Conservation (phyloP, 1,140 invertebrate species). For the Pectinophora gossypiella region DNA sequence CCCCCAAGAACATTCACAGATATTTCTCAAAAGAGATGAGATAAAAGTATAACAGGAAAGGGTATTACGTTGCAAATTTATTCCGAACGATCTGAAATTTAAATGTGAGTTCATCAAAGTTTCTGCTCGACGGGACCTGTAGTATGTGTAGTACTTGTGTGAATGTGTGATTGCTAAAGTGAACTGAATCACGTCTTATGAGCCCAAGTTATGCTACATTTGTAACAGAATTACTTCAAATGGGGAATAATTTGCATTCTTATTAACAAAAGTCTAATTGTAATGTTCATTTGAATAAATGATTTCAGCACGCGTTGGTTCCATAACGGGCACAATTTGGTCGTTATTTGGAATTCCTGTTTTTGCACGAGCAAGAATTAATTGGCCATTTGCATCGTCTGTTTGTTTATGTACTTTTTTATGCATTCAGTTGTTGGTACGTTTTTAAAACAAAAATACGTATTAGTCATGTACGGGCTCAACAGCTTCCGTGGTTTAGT, state of each 20-base stretch:
- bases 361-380: too few species aligned
- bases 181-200: not conserved
- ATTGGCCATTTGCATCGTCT: too few species aligned
- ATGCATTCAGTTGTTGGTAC: too few species aligned
- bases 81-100: conserved; percentile 58
- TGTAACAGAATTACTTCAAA: not conserved
- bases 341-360: too few species aligned
- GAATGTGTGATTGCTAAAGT: not conserved
- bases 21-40: not conserved
- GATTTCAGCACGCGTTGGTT: not conserved
- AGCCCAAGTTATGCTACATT: not conserved
- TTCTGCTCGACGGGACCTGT: conserved; percentile 13
- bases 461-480: too few species aligned
- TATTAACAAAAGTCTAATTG: not conserved
- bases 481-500: too few species aligned
- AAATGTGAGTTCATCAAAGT: conserved; percentile 59
- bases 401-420: too few species aligned
- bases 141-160: too few species aligned
- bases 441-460: too few species aligned
- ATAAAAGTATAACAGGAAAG: conserved; percentile 27
- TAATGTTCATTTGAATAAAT: conserved; percentile 1
- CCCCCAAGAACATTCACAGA: not conserved
- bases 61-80: conserved; percentile 59
- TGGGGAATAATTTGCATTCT: not conserved
- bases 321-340: too few species aligned